Evolutionary conservation across 2,113 vertebrate species (phyloP), one percentile per base, ranked within the genome.

Genomic region (Nymphicus hollandicus): DNA sequence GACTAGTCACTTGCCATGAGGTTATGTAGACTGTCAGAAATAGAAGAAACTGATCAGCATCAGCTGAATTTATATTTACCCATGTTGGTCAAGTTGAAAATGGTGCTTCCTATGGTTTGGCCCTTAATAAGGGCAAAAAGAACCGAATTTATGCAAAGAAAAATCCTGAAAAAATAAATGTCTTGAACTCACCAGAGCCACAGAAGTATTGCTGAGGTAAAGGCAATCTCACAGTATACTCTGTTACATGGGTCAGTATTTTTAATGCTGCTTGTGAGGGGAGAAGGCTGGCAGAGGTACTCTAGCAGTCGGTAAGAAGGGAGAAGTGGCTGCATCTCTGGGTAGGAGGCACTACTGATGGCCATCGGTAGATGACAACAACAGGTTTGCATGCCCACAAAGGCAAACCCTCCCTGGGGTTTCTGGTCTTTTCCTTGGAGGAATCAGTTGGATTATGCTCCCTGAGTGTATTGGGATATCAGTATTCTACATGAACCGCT

Each of bases 401-500:
- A n/a, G 39, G 10, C 49, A 87, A 46, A 24, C 16, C 11, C 13
- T 46, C 9, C 61, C n/a, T 49, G 73, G 25, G 23, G 9, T 37
- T 89, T 86, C 29, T 44, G 63, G 13, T 9, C 6, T 35, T 7
- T 53, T 80, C 17, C 37, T 71, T 64, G 46, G 27, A 33, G 28
- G 20, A 79, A 27, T 49, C 2, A 6, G 17, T 13, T 83, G 44
- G 63, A 17, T 49, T 78, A 4, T 19, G 63, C 35, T 76, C 33
- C 29, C 11, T 0, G 0, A 27, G 33, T 7, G 8, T n/a, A 2
- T 6, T 65, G 49, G 27, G 58, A 5, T 60, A 68, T 65, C 41
- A 6, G 0, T 44, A 18, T 5, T 17, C 53, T 12, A 2, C 8
- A 0, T 11, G 4, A 22, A 4, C 1, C 0, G 0, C 74, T 66